A percentile compares a stretch with the other conserved stretches of the same genome.
These are phyloP conservation scores for Polylopha cassiicola DNA, from an alignment of 2,888 invertebrate genomes.

Conservation along the genomic window DNA sequence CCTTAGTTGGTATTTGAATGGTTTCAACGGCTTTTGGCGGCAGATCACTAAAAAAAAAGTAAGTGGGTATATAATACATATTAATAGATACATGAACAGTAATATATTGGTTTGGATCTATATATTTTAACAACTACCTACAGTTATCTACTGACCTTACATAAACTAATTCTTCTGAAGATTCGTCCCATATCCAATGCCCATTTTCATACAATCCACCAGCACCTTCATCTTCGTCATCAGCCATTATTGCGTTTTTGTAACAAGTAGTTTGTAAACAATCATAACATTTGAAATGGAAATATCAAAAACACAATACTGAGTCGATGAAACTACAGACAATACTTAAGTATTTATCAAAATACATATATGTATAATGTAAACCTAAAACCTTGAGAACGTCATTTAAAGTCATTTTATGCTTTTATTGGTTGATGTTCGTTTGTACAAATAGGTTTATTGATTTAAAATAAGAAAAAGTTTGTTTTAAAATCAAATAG, in stretches of 20 bases:
- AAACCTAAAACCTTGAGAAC: no score
- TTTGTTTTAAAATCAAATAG: no score
- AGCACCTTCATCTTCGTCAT: slow-evolving; percentile 59
- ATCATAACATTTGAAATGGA: slow-evolving; percentile 1
- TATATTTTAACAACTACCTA: no score
- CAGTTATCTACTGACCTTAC: slow-evolving; percentile 45
- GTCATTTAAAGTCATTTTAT: no score
- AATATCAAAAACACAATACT: slow-evolving; percentile 4
- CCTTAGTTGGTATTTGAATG: slow-evolving; percentile 49
- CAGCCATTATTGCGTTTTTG: slow-evolving; percentile 42
- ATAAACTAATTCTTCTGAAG: slow-evolving; percentile 41
- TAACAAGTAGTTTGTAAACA: neutral
- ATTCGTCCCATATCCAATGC: slow-evolving; percentile 73
- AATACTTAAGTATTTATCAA: no score
- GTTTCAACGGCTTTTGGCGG: slow-evolving; percentile 48
- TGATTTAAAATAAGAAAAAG: neutral
- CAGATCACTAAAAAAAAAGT: slow-evolving; percentile 44
- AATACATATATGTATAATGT: no score
- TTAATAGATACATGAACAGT: neutral
- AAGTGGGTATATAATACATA: neutral
- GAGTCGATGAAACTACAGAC: no score
- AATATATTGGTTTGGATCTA: no score
- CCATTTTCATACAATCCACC: slow-evolving; percentile 65
- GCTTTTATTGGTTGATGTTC: no score
- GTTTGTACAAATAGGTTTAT: no score